These are phyloP conservation scores for Melospiza georgiana DNA, from an alignment of 2,113 vertebrate genomes.

Conservation along the genomic window DNA sequence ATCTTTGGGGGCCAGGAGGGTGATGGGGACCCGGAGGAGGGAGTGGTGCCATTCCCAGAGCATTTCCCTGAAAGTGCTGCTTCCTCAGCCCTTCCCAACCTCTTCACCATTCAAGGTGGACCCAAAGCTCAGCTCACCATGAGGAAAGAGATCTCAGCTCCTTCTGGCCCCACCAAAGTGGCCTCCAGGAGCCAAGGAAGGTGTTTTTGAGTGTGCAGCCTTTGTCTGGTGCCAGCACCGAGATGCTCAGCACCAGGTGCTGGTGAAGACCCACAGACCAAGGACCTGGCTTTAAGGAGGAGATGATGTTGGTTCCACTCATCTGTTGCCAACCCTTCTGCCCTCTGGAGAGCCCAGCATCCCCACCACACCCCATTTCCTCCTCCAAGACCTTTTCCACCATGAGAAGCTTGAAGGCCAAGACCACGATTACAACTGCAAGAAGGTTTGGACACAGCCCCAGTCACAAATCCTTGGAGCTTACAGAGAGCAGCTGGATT, in stretches of 20 bases:
- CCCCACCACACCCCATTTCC: background rate
- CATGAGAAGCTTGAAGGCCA: background rate
- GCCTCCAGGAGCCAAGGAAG: background rate
- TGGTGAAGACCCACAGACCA: background rate
- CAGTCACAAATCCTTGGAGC: background rate
- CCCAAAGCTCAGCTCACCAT: background rate
- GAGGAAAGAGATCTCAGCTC: background rate
- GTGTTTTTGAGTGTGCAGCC: background rate
- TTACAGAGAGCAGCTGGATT: background rate
- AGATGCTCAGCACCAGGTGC: background rate
- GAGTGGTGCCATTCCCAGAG: background rate
- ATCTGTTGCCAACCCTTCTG: background rate
- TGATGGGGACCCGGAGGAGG: background rate
- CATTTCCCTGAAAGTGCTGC: background rate
- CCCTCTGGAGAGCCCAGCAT: background rate
- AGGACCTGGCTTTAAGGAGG: background rate
- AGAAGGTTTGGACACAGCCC: background rate
- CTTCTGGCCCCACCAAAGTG: background rate
- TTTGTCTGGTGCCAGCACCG: background rate
- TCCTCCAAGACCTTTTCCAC: background rate
- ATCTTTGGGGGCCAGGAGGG: background rate
- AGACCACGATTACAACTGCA: accelerated
- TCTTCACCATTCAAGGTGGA: background rate
- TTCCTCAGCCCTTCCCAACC: background rate
- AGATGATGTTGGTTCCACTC: background rate